Evolutionary conservation across 1,140 invertebrate species (phyloP), one percentile per base, ranked within the genome.

Genomic region (Nasonia longicornis): DNA sequence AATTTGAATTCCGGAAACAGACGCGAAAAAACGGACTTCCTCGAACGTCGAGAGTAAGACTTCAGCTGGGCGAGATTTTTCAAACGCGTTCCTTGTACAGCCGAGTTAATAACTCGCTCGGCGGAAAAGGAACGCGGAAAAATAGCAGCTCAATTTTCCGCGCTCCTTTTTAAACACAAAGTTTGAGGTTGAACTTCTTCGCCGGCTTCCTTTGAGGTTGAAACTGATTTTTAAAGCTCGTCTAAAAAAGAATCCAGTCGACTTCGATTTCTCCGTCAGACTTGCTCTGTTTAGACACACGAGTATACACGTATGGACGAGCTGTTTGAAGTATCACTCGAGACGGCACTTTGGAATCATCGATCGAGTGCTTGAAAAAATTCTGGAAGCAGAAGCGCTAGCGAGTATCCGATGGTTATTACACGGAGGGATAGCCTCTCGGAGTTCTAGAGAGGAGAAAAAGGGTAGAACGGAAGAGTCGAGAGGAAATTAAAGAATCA

Each of bases 401-500:
- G 6, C 12, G 16, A 58, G 52, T 58, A n/a, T 58, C 52, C 52
- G 52, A 20, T 58, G 52, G 16, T 58, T 58, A 58, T 58, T 58
- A 58, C 52, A 58, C 2, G 52, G 20, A 20, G 16, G 52, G 16
- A 58, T 26, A 26, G 16, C 16, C 16, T 20, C 16, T 58, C 20
- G 20, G 16, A 58, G 52, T 20, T 58, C n/a, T 7, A 20, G 52
- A 58, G 52, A 7, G 52, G 52, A n/a, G 3, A 70, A 70, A 70
- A 70, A 20, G 31, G 35, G 31, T 35, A 35, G 3, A 69, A 31
- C 11, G 14, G 29, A 35, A 69, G 35, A 16, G 69, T 70, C 35
- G 20, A 70, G 69, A 70, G 69, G 35, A 70, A 70, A 70, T 70
- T 70, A 70, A 70, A 70, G 69, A 70, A 35, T 70, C 16, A 31